phyloP scores from a whole-genome alignment of 2,888 invertebrate genomes.

The Syritta pipiens region DNA sequence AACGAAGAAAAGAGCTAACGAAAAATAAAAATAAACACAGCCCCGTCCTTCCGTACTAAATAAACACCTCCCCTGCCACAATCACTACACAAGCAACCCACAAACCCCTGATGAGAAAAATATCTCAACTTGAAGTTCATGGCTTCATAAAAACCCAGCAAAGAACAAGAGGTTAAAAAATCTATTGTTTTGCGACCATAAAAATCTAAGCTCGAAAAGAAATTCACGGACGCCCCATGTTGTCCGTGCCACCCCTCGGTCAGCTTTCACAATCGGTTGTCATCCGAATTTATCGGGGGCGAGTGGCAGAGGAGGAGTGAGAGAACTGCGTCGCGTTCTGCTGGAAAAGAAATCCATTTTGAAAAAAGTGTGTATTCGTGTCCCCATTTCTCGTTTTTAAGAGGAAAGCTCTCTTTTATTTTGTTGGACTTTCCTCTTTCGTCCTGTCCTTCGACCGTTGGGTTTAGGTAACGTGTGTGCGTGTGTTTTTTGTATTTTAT shows the following conservation, averaged over 20 bases:
- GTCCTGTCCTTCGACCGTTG: neutral
- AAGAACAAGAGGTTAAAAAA: conserved; percentile 62
- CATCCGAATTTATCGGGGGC: conserved; percentile 15
- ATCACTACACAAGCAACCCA: conserved; percentile 8
- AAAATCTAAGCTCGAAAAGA: conserved; percentile 59
- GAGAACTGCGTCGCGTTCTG: neutral
- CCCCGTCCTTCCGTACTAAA: conserved; percentile 45
- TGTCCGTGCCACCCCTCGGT: conserved; percentile 1
- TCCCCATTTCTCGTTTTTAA: too few relatives aligned
- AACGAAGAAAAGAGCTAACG: conserved; percentile 26
- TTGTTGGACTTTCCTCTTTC: conserved; percentile 32
- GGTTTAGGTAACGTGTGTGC: neutral
- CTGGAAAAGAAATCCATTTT: conserved; percentile 39
- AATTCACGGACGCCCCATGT: conserved; percentile 29
- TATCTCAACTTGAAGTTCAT: conserved; percentile 61
- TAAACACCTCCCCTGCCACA: conserved; percentile 59
- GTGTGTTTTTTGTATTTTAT: conserved; percentile 48
- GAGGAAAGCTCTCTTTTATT: conserved; percentile 40
- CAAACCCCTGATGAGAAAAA: conserved; percentile 53
- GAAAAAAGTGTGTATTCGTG: conserved; percentile 26
- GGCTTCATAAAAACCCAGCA: conserved; percentile 56
- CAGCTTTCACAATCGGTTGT: conserved; percentile 34
- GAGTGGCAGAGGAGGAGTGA: neutral
- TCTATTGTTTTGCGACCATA: conserved; percentile 63
- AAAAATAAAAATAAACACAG: conserved; percentile 19